Evolutionary conservation across 2,797 vertebrate species (phyloP).

Genomic region (Lepus townsendii): DNA sequence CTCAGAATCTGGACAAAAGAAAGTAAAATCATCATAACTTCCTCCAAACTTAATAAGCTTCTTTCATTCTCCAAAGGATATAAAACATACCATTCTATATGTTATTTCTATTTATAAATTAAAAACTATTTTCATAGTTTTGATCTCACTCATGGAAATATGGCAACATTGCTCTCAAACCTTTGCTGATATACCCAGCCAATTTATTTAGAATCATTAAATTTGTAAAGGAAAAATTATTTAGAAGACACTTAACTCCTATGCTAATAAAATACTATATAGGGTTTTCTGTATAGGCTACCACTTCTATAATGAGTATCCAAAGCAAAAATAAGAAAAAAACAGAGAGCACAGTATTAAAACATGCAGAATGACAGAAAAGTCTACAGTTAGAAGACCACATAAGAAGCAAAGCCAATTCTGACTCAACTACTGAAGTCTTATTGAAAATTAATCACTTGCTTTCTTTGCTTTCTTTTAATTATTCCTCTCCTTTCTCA

Average conservation of each 20-base stretch:
- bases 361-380: conserved; percentile 43
- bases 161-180: conserved; percentile 63
- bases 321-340: conserved; percentile 70
- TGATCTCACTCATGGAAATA: conserved; percentile 68
- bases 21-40: conserved; percentile 77
- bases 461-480: conserved; percentile 33
- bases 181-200: conserved; percentile 71
- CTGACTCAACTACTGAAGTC: conserved; percentile 9
- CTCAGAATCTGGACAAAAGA: conserved; percentile 83
- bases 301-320: conserved; percentile 53
- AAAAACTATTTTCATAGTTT: conserved; percentile 78
- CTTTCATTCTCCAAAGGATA: conserved; percentile 72
- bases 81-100: conserved; percentile 78
- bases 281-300: conserved; percentile 49
- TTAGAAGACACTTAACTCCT: conserved; percentile 66
- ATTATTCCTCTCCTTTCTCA: not conserved
- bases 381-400: not conserved
- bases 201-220: conserved; percentile 69
- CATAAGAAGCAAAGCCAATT: not conserved
- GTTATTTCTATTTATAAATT: conserved; percentile 75
- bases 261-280: conserved; percentile 53
- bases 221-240: conserved; percentile 72
- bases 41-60: conserved; percentile 78
- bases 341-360: conserved; percentile 9
- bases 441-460: not conserved